Conservation (phyloP, 1,140 invertebrate species). For the Pteromalus puparum region DNA sequence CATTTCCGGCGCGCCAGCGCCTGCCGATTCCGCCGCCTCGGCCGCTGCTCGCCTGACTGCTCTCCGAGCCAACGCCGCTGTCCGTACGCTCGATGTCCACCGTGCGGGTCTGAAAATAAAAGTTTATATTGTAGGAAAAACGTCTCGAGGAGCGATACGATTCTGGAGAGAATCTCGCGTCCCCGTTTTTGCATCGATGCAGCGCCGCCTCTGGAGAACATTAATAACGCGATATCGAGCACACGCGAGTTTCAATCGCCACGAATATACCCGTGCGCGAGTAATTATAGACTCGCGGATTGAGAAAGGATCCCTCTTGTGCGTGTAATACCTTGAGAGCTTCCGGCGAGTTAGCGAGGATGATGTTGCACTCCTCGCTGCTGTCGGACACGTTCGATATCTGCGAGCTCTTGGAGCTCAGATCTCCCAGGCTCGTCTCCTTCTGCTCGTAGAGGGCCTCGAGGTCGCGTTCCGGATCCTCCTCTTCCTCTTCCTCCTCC, state of each 20-base stretch:
- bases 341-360: conserved; percentile 69
- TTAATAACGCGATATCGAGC: neutral
- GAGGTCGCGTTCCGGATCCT: conserved; percentile 69
- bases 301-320: neutral
- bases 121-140: neutral
- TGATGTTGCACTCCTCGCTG: conserved; percentile 76
- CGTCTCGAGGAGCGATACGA: too few relatives aligned
- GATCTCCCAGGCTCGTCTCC: conserved; percentile 72
- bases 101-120: conserved; percentile 64
- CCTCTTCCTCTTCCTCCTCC: conserved; percentile 76
- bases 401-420: conserved; percentile 77
- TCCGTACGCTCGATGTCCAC: conserved; percentile 91
- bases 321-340: conserved; percentile 63
- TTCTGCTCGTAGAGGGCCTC: conserved; percentile 73
- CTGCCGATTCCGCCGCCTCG: conserved; percentile 60
- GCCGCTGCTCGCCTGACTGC: conserved; percentile 89
- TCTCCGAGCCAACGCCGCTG: conserved; percentile 94
- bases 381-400: conserved; percentile 78
- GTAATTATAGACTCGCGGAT: neutral
- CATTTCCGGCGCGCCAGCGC: conserved; percentile 68
- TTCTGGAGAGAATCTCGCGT: too few relatives aligned
- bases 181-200: too few relatives aligned
- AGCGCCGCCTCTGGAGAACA: neutral
- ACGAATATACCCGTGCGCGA: neutral
- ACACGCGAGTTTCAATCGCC: neutral